Conservation (phyloP, 1,140 invertebrate species). For the Xylocopa sonorina region DNA sequence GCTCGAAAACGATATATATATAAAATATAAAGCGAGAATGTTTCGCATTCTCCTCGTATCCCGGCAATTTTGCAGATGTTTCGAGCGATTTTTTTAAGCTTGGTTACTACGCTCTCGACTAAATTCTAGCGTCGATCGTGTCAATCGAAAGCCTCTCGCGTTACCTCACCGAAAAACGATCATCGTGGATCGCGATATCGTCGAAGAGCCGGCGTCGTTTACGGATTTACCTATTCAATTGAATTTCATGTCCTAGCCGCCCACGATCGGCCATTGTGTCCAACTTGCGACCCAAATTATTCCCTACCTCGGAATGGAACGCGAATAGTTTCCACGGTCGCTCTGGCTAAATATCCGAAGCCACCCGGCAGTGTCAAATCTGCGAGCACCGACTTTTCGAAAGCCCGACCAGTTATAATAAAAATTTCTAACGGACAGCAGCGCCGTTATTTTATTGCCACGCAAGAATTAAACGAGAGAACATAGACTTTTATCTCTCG, state of each 20-base stretch:
- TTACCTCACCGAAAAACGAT: conserved; percentile 7
- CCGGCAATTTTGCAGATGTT: too few species aligned
- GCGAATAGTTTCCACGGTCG: conserved; percentile 59
- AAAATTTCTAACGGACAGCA: neutral
- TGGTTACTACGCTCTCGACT: too few species aligned
- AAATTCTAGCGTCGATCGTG: too few species aligned
- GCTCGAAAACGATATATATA: neutral
- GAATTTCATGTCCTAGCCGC: conserved; percentile 67
- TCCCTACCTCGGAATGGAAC: conserved; percentile 51
- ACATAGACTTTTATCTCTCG: too few species aligned
- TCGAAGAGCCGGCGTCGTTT: conserved; percentile 53
- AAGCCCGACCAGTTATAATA: conserved; percentile 45
- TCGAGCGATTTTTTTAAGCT: too few species aligned
- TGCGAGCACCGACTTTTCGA: conserved; percentile 38
- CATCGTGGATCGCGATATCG: conserved; percentile 13
- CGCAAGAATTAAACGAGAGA: too few species aligned
- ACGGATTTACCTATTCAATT: conserved; percentile 68
- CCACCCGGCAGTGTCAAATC: conserved; percentile 53
- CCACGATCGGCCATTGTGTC: conserved; percentile 64
- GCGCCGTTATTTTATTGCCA: neutral
- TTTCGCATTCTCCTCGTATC: too few species aligned
- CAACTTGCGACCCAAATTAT: conserved; percentile 65
- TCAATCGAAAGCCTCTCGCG: conserved; percentile 21
- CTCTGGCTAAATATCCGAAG: conserved; percentile 56
- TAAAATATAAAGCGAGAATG: too few species aligned